Conservation (phyloP, 2,797 vertebrate genomes). For the Gadopsis bispinosus region DNA sequence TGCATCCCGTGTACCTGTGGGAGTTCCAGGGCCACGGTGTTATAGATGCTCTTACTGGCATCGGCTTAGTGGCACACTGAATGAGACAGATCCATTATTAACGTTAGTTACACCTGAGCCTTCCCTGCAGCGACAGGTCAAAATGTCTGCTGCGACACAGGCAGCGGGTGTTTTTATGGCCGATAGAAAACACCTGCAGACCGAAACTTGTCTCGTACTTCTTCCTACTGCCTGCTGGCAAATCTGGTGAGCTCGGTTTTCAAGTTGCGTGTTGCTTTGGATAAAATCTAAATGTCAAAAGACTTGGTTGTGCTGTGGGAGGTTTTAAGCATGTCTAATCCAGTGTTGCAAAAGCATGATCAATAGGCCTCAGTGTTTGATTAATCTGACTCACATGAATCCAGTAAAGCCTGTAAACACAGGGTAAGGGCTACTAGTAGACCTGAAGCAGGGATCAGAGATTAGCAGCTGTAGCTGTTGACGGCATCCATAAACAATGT, state of each 20-base stretch:
- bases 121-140: neutral
- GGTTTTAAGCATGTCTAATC: conserved; percentile 56
- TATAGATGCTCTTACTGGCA: neutral
- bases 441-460: conserved; percentile 61
- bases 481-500: conserved; percentile 56
- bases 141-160: too few relatives aligned
- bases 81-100: conserved; percentile 9
- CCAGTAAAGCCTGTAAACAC: conserved; percentile 73
- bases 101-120: neutral
- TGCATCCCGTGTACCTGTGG: conserved; percentile 12
- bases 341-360: conserved; percentile 50
- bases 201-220: neutral
- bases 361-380: conserved; percentile 78
- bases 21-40: neutral
- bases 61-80: neutral
- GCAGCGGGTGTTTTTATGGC: neutral
- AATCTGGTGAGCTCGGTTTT: neutral
- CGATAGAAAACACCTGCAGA: neutral
- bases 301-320: conserved; percentile 24
- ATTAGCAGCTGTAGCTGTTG: conserved; percentile 67
- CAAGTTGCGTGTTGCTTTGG: neutral
- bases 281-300: conserved; percentile 40
- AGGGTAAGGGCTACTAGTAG: conserved; percentile 28
- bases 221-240: neutral
- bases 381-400: conserved; percentile 83